These are phyloP conservation scores for Enteromius argenteus DNA, from an alignment of 2,797 vertebrate species.

Conservation along the genomic window DNA sequence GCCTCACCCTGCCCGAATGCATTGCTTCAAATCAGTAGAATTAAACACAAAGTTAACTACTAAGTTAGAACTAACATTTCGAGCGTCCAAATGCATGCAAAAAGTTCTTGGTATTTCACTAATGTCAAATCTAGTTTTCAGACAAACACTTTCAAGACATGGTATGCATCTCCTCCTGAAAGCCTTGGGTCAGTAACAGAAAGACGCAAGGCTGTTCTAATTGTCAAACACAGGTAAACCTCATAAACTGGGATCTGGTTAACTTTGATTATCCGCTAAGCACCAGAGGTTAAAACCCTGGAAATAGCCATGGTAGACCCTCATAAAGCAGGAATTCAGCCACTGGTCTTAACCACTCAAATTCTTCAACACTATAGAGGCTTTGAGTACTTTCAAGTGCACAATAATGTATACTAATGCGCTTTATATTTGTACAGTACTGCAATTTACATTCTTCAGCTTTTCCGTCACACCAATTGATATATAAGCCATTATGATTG, in stretches of 20 bases:
- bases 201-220: conserved; percentile 47
- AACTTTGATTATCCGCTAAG: not conserved
- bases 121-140: conserved; percentile 18
- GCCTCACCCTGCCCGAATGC: conserved; percentile 43
- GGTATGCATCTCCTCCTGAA: not conserved
- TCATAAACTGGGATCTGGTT: conserved; percentile 15
- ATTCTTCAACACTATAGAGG: not conserved
- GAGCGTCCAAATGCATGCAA: not conserved
- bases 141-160: not conserved
- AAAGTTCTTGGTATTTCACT: conserved; percentile 1
- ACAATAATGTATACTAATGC: not conserved
- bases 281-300: conserved; percentile 1
- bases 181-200: conserved; percentile 20
- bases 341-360: not conserved
- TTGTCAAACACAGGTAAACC: conserved; percentile 43
- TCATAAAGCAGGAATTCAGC: conserved; percentile 11
- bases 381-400: not conserved
- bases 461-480: not conserved
- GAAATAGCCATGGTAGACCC: not conserved
- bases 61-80: not conserved
- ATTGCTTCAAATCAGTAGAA: not conserved
- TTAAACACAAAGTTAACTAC: not conserved
- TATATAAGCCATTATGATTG: not conserved
- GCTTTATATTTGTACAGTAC: not conserved
- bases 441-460: not conserved